Conservation (phyloP, 2,797 vertebrate species). For the Ceyx erithaca region DNA sequence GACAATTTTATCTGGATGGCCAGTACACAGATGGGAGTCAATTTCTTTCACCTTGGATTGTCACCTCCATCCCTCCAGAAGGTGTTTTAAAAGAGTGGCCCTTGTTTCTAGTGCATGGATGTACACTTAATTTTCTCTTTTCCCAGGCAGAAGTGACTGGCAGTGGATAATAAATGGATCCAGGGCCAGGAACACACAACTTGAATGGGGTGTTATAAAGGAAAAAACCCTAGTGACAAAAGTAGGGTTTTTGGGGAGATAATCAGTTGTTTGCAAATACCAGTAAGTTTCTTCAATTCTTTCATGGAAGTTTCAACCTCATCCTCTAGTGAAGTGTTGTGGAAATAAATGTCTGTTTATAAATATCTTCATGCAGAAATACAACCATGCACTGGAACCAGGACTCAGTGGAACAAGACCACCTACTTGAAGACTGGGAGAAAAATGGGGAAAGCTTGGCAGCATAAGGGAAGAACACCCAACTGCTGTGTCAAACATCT, state of each 20-base stretch:
- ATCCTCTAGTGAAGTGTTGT: background rate
- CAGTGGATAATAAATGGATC: background rate
- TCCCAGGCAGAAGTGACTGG: background rate
- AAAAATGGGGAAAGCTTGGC: background rate
- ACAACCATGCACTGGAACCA: background rate
- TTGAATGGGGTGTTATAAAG: background rate
- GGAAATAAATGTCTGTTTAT: background rate
- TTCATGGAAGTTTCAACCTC: background rate
- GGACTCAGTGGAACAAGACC: background rate
- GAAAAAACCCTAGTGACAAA: background rate
- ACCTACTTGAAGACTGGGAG: background rate
- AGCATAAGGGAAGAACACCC: background rate
- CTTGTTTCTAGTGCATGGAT: background rate
- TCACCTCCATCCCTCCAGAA: background rate
- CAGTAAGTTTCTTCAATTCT: background rate
- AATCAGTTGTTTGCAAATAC: background rate
- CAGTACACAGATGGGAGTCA: background rate
- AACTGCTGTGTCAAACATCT: background rate
- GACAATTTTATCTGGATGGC: background rate
- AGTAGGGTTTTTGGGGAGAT: background rate
- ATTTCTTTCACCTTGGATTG: background rate
- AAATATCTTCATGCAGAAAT: background rate
- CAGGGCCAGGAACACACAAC: background rate
- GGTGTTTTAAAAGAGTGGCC: background rate
- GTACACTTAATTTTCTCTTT: background rate